A percentile compares a stretch with the other conserved stretches of the same genome.
phyloP scores from a whole-genome alignment of 2,113 vertebrate species.

The Chloebia gouldiae region DNA sequence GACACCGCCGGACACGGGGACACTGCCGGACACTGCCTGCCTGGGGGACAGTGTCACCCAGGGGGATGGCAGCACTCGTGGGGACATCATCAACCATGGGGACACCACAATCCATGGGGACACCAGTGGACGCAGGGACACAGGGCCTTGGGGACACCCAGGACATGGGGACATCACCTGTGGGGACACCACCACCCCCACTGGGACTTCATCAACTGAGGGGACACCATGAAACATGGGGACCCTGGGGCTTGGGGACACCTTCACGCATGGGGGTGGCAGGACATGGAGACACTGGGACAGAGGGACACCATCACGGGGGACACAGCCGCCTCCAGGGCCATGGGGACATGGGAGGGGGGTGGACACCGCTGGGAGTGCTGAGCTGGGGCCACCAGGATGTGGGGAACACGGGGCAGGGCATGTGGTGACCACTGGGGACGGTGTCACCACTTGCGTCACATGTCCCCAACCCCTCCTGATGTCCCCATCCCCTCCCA shows the following conservation, averaged over 20 bases:
- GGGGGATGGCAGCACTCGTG: not conserved
- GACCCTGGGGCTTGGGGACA: not conserved
- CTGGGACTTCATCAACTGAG: not conserved
- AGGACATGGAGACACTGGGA: not conserved
- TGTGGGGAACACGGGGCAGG: not conserved
- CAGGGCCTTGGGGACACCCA: not conserved
- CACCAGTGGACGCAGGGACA: fast-evolving
- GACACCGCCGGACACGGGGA: too few relatives aligned
- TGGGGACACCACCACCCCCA: not conserved
- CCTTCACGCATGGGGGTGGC: not conserved
- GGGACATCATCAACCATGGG: fast-evolving
- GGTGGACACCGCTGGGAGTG: not conserved
- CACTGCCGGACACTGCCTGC: not conserved
- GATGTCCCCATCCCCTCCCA: not conserved
- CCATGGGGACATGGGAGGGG: not conserved
- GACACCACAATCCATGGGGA: fast-evolving
- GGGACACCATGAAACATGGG: fast-evolving
- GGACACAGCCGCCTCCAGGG: not conserved
- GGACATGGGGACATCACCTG: not conserved
- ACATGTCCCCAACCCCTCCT: not conserved
- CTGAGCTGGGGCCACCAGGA: not conserved
- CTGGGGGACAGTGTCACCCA: not conserved
- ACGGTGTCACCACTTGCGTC: not conserved
- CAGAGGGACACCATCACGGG: not conserved
- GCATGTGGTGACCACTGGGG: not conserved